Base-by-base conservation (phyloP, 2,888 invertebrate species). In the Cheilosia soror region DNA sequence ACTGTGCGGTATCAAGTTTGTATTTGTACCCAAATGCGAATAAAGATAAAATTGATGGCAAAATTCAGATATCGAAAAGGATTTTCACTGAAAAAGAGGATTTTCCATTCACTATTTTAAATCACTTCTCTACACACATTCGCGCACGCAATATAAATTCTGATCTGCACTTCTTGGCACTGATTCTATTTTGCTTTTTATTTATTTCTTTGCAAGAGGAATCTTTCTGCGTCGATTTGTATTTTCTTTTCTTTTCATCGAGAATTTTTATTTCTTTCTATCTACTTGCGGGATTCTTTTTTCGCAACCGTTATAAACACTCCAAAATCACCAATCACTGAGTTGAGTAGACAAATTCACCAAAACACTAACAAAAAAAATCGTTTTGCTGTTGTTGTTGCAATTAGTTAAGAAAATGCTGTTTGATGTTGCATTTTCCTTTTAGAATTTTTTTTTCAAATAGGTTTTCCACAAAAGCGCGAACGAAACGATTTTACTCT, bases 251-350 rank as follows among this genome's bases (percentile, higher is more conserved):
- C 20, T 40, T 47, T 65, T 13, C n/a, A 57, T 37, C 37, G 37
- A 11, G 11, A 37, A 37, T 69, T 68, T 51, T 33, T 69, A 27
- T 42, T 68, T 66, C 25, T 47, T 29, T 42, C 33, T 37, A 40
- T 42, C 33, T 37, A 40, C 57, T 79, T 65, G 71, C 78, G 78
- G 78, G 29, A 72, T 42, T 40, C 53, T 31, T 37, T 40, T 71
- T 37, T 27, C 13, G 51, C 58, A 29, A 58, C 78, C 78, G 78
- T 79, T 79, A 79, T 31, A 60, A 79, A 58, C 69, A 78, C 63
- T 78, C 7, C 29, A 62, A 65, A 65, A 51, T 68, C 66, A 68
- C 29, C 76, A 58, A 60, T 40, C 66, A 33, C 9, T 55, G 51
- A 47, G 42, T 15, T 5, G 60, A 58, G 33, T 15, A 51, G 6